phyloP scores from a whole-genome alignment of 2,888 invertebrate genomes.

The Chloroclystis v-ata region DNA sequence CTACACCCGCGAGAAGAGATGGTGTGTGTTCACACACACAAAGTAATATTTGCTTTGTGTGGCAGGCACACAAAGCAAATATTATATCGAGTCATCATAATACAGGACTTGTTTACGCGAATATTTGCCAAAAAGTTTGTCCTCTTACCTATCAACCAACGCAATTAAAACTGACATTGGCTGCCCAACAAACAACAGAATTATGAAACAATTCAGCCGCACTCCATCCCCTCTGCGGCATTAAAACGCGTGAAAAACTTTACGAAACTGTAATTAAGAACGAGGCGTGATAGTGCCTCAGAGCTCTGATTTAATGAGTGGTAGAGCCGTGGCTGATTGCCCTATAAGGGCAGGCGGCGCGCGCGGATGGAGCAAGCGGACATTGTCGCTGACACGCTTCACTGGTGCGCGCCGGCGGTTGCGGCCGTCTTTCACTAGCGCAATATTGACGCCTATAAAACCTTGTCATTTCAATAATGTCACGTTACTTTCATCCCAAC shows the following conservation, averaged over 20 bases:
- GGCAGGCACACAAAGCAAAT: no score
- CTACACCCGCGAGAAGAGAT: no score
- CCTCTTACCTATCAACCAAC: no score
- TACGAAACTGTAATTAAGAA: background rate
- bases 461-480: conserved; percentile 72
- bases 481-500: conserved; percentile 74
- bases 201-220: background rate
- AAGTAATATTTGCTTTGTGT: no score
- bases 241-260: background rate
- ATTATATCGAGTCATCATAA: no score
- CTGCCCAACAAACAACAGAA: no score
- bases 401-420: conserved; percentile 68
- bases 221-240: background rate
- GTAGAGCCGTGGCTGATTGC: background rate
- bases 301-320: background rate
- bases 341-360: background rate
- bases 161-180: no score
- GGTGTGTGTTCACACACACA: no score
- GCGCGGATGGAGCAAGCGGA: conserved; percentile 64
- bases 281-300: no score
- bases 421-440: conserved; percentile 76
- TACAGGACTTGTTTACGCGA: no score
- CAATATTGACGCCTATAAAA: conserved; percentile 77
- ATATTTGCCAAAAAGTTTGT: no score
- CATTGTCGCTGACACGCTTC: conserved; percentile 73